Percentiles rank a stretch among this genome's conserved stretches.
Evolutionary conservation across 2,797 vertebrate species (phyloP).

Genomic region (Girardinus metallicus): DNA sequence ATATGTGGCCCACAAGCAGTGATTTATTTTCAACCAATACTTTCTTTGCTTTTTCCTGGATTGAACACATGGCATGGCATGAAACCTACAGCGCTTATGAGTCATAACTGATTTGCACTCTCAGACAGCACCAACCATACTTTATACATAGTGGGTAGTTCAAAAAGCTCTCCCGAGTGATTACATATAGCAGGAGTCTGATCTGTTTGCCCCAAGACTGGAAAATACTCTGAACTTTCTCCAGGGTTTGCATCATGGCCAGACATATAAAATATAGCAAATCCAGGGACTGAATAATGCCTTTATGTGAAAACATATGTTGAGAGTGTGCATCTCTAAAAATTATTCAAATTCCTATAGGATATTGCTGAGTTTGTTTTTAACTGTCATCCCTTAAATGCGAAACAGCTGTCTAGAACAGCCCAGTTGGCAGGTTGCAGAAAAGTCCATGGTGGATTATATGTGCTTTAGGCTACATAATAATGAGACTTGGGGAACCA

Average conservation of each 20-base stretch:
- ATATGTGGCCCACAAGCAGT: constrained; percentile 63
- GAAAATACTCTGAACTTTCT: constrained; percentile 29
- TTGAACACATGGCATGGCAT: constrained; percentile 57
- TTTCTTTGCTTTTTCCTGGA: constrained; percentile 50
- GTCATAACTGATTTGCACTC: constrained; percentile 72
- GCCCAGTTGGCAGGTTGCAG: constrained; percentile 61
- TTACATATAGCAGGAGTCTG: constrained; percentile 52
- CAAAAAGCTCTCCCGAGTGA: constrained; percentile 54
- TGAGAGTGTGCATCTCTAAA: constrained; percentile 17
- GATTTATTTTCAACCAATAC: constrained; percentile 72
- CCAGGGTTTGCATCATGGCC: constrained; percentile 15
- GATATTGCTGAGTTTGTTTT: constrained; percentile 35
- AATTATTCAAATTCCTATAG: constrained; percentile 44
- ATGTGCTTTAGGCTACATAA: constrained; percentile 68
- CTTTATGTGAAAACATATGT: constrained; percentile 41
- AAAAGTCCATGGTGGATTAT: constrained; percentile 55
- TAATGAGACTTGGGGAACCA: constrained; percentile 68
- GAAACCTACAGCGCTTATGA: constrained; percentile 66
- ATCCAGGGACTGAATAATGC: constrained; percentile 34
- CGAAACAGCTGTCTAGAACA: constrained; percentile 68
- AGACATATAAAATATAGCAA: constrained; percentile 37
- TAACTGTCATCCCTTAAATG: constrained; percentile 55
- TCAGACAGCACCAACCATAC: constrained; percentile 58
- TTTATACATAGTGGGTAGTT: constrained; percentile 57
- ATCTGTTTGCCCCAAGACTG: constrained; percentile 38